Base-by-base conservation (phyloP, 1,140 invertebrate species). In the Cydia fagiglandana region DNA sequence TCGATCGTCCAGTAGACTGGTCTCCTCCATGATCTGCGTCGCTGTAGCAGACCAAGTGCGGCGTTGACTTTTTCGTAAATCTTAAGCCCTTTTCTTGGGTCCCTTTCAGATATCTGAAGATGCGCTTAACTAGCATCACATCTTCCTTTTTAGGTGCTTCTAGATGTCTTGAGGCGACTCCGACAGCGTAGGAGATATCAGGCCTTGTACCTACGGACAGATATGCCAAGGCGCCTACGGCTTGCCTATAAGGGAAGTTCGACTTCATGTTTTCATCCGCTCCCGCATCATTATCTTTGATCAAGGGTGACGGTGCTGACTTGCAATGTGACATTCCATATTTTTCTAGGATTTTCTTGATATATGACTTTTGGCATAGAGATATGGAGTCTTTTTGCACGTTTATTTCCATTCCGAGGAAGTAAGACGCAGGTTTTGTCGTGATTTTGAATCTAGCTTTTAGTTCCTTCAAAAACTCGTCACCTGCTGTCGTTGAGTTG, bases 211-310 rank as follows among this genome's bases (percentile, higher is more conserved):
- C 84, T 41, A 86, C 78, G 82, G 88, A 56, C 45, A 79, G 61
- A 53, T 88, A 91, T 78, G 92, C 86, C 20, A 93, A 73, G 17
- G 87, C 77, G 70, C 90, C 89, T 68, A 93, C 81, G 34, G 34
- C 34, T 34, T 34, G 34, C 5, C 34, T 34, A 34, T 34, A 34
- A 34, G 34, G 34, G 5, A 34, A 34, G 34, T 34, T 34, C 5
- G 34, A 34, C 34, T 34, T 34, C 34, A 34, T 34, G 34, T 34
- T 47, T 12, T 47, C 45, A 47, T 73, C 28, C 73, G 0, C 50
- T 10, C 2, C 73, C 61, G 53, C 5, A 34, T 34, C 68, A 73
- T 73, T 74, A 78, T 82, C 80, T 61, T 84, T 81, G 34, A 68
- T 34, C 41, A 78, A 75, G 3, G 77, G 77, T 2, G 77, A 73